Conservation (phyloP, 2,888 invertebrate genomes). For the Agonopterix arenella region DNA sequence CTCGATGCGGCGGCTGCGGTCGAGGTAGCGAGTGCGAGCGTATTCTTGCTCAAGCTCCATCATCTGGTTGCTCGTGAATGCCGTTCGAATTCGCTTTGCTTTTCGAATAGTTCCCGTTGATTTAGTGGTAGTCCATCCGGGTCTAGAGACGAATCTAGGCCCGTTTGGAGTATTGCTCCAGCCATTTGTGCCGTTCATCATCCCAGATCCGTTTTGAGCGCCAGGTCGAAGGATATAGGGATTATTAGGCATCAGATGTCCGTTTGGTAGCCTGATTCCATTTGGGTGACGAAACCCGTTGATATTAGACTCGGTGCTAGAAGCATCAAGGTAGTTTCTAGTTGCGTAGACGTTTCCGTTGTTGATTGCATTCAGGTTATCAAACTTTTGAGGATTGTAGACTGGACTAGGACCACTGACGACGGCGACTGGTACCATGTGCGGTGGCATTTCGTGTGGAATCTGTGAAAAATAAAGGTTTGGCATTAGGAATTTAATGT, state of each 20-base stretch:
- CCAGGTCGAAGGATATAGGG: constrained; percentile 9
- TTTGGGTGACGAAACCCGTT: background rate
- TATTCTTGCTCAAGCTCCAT: constrained; percentile 87
- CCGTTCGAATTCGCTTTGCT: constrained; percentile 83
- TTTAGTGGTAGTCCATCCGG: constrained; percentile 20
- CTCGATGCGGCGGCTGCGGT: constrained; percentile 83
- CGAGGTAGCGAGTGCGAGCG: constrained; percentile 80
- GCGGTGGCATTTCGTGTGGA: too few relatives aligned
- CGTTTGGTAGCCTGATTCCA: constrained; percentile 1
- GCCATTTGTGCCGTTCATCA: constrained; percentile 9
- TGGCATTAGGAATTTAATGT: too few relatives aligned
- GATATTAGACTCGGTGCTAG: background rate
- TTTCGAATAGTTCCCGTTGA: constrained; percentile 32
- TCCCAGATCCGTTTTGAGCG: constrained; percentile 12
- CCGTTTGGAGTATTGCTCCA: constrained; percentile 13
- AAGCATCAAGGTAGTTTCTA: constrained; percentile 15
- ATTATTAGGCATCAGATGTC: constrained; percentile 7
- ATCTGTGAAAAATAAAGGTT: too few relatives aligned
- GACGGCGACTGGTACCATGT: constrained; percentile 8
- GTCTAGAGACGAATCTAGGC: constrained; percentile 10
- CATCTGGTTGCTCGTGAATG: constrained; percentile 86
- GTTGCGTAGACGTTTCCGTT: constrained; percentile 2
- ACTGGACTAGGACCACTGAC: constrained; percentile 8
- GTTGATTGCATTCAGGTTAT: constrained; percentile 10
- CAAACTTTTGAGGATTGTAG: constrained; percentile 9